Evolutionary conservation across 2,797 vertebrate species (phyloP), one percentile per base, ranked within the genome.

Genomic region (Epinephelus coioides): DNA sequence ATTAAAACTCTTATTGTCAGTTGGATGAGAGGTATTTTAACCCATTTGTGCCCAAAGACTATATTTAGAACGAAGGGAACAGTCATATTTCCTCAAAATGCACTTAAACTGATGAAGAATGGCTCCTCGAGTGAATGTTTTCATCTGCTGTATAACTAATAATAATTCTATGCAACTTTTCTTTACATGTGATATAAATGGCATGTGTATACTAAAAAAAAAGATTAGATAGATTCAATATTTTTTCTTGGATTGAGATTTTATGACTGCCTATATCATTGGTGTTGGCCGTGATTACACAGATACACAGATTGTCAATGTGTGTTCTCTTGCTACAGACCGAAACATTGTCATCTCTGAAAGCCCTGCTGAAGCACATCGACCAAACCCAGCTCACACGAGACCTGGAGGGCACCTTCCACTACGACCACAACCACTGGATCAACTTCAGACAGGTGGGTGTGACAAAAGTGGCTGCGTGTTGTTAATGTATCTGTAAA

Each of bases 381-480:
- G 96, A 97, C 66, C 88, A 88, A 69, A 94, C 91, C 43, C 97
- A 97, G 89, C 94, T 97, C 79, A 96, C 96, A 1, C 84, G 78
- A 59, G 95, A 96, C 54, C 93, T 97, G 54, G 96, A 96, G 6
- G 97, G 97, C 79, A 89, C 91, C 62, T 97, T 97, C 82, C 81
- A 87, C 13, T 97, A 96, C n/a, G 90, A 95, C 89, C 97, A 97
- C 90, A 82, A 74, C 50, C 96, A 96, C 91, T 97, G 96, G 95
- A 91, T 96, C 84, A 87, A 92, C 91, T 96, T 97, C 91, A 96
- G 95, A 90, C 94, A 91, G 94, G 97, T 97, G 91, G 69, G 90
- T 79, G 56, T 51, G 83, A 75, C 2, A 1, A 18, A 44, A 61
- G n/a, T 1, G 14, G 19, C 30, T 34, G 21, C 5, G 21, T 30